Evolutionary conservation across 2,888 invertebrate species (phyloP), one percentile per base, ranked within the genome.

Genomic region (Cantharis rustica): DNA sequence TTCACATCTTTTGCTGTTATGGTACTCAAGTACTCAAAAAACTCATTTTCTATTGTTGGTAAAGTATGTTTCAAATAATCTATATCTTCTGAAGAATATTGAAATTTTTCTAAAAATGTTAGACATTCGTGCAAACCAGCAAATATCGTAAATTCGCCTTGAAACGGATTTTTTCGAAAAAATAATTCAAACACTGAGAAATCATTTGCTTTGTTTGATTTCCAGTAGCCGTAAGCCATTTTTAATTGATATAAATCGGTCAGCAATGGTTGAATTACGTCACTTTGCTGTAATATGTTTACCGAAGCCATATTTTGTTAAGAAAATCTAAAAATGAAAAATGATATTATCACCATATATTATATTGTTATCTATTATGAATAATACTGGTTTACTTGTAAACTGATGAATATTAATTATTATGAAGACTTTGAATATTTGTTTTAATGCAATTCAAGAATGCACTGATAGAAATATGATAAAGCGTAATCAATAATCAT

Each of bases 171-270:
- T 85, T 94, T 94, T n/a, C 99, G 94, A 88, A 99, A 99, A 90
- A 97, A 99, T 77, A 99, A 91, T 90, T 99, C 99, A 89, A 99
- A 99, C 0, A 98, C 97, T 1, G 98, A 97, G 73, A 91, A 90
- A 87, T 98, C 96, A 81, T 95, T 91, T 69, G 93, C 94, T 90
- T 98, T 98, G 13, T 94, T 96, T 66, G 97, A 95, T 89, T 98
- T 98, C 99, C 99, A 99, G 88, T 99, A 99, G 1, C 98, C 98
- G 89, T 99, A 99, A 1, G 98, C 98, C 98, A 99, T 99, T 9
- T 97, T 98, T 82, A 99, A 97, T 91, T 98, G 98, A 89, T 98
- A 98, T 76, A 98, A 90, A 91, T 98, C 98, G 86, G 97, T 97
- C 79, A 97, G 91, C 79, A 97, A 90, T 63, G 97, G 96, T 89